A percentile compares a stretch with the other conserved stretches of the same genome.
These are phyloP conservation scores for Drosophila atroscutellata DNA, from an alignment of 2,888 invertebrate genomes.

Conservation along the genomic window DNA sequence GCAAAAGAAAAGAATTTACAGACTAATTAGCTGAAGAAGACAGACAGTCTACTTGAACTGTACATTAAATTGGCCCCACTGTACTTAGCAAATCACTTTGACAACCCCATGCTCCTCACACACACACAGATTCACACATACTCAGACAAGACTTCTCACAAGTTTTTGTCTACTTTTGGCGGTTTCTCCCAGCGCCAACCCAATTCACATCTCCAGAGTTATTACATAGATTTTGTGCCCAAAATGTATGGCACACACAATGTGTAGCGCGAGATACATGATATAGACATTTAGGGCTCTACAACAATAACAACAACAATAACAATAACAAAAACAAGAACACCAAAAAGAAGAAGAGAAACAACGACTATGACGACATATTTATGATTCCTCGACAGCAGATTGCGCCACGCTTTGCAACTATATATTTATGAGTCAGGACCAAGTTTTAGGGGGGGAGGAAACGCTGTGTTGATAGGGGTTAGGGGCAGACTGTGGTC, in stretches of 20 bases:
- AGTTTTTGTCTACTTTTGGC: constrained; percentile 55
- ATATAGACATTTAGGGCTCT: constrained; percentile 58
- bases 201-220: constrained; percentile 47
- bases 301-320: constrained; percentile 6
- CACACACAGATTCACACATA: constrained; percentile 5
- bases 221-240: constrained; percentile 75
- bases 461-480: not conserved
- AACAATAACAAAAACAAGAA: constrained; percentile 7
- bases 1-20: not conserved
- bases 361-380: constrained; percentile 66
- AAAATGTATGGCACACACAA: constrained; percentile 64
- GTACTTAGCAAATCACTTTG: constrained; percentile 38
- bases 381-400: constrained; percentile 64
- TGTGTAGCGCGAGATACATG: constrained; percentile 48
- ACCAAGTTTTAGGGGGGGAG: constrained; percentile 7
- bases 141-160: constrained; percentile 22
- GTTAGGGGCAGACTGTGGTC: not conserved
- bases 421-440: constrained; percentile 58
- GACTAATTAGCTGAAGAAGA: not conserved
- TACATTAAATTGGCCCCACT: constrained; percentile 25
- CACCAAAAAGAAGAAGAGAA: constrained; percentile 5
- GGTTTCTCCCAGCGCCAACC: constrained; percentile 25
- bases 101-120: constrained; percentile 8
- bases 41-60: constrained; percentile 2
- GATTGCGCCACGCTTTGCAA: constrained; percentile 45